Base-by-base conservation (phyloP, 2,113 vertebrate genomes). In the Etheostoma spectabile region DNA sequence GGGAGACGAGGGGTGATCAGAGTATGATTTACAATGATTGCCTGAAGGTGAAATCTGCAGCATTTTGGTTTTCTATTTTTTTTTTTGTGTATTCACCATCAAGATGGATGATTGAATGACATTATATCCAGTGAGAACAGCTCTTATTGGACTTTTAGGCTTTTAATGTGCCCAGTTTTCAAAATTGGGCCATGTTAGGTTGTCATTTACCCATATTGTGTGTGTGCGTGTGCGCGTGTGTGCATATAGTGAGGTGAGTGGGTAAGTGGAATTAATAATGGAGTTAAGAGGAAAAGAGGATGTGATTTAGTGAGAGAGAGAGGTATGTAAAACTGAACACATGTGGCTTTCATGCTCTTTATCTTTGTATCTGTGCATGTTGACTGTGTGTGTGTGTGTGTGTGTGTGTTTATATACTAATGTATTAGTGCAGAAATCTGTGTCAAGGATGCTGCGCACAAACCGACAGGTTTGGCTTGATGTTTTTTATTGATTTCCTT, bases 401-500 rank as follows among this genome's bases (percentile, higher is more conserved):
- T 79, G 21, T 49, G 30, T 42, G 18, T 61, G 35, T 69, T 27
- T 27, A 57, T 56, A 65, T 59, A 49, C 65, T 24, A 46, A 33
- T 66, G 33, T 60, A 35, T 79, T 66, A n/a, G 60, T 65, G 27
- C 21, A 30, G 57, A 62, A 78, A 68, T 87, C 55, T 64, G 73
- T 89, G 89, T 89, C 76, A 80, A 85, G 86, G 82, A 90, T 90
- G 79, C 66, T 55, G 27, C 0, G 19, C 80, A 80, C 84, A 79
- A 80, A 85, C 52, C 90, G 48, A 65, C 79, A 62, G 83, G 64
- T 79, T 85, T 77, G 74, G 67, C 79, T 72, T 82, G 83, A 90
- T 92, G 86, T 88, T 92, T 90, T 63, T 84, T 89, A 94, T 94
- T 92, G 93, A 94, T 93, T 92, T 85, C 60, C 10, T 22, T 33